Evolutionary conservation across 2,888 invertebrate species (phyloP), one percentile per base, ranked within the genome.

Genomic region (Ganaspis brasiliensis): DNA sequence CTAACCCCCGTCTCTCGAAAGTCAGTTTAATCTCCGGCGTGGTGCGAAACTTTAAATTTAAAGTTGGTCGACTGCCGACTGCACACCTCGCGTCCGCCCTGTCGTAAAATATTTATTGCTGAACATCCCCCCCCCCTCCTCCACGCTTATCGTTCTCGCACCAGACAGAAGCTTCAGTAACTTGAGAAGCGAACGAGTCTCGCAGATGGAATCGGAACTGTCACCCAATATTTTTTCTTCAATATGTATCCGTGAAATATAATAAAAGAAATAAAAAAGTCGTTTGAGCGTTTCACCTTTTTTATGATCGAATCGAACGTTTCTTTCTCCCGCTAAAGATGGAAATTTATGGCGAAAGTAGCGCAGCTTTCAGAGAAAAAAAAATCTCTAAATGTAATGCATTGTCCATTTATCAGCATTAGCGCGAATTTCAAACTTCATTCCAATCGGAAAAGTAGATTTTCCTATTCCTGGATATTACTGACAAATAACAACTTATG

Each of bases 21-120:
- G 83, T 82, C 84, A 75, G 81, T 83, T 86, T 86, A 86, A 87
- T 86, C 87, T 83, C 77, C 71, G 79, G 72, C 75, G 57, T 72
- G 79, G 76, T 80, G 80, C 75, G 78, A 81, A 84, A 82, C 81
- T 83, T 83, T 76, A 83, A 84, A 87, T 83, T 86, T 84, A 80
- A 82, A 79, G 79, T 80, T 79, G 37, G 63, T 3, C 76, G 49
- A 45, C 40, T 45, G 26, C 45, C 67, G 40, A 59, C 45, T 61
- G 26, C 40, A 24, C 73, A n/a, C 63, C 26, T 8, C 8, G 14
- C 40, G 16, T 40, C 40, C 16, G 45, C 21, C 45, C 21, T 73
- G 74, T 52, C 49, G 67, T 67, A 67, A 67, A 67, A 45, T 67
- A 67, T 67, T 67, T 67, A 67, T 67, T 67, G 45, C 67, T 24